Evolutionary conservation across 2,888 invertebrate genomes (phyloP).

Genomic region (Autographa gamma): DNA sequence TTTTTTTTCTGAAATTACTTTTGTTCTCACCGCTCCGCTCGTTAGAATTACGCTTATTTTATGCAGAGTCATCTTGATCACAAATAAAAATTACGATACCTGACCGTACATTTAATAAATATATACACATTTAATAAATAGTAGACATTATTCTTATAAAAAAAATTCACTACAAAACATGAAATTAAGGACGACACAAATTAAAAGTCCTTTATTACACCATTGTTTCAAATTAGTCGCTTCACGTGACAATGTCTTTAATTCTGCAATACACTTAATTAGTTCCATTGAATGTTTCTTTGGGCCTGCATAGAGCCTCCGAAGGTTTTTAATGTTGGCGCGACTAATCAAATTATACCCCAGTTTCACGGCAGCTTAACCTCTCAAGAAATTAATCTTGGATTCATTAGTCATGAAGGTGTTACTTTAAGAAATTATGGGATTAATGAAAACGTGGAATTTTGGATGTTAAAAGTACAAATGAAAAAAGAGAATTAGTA

Average conservation of each 20-base stretch:
- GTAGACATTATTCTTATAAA: no score
- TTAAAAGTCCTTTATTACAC: constrained; percentile 42
- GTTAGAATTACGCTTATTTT: no score
- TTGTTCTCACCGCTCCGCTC: no score
- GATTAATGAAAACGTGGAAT: not conserved
- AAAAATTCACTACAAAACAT: constrained; percentile 18
- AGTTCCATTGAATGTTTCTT: constrained; percentile 69
- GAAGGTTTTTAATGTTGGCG: constrained; percentile 60
- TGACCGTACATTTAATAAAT: no score
- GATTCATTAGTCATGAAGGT: constrained; percentile 39
- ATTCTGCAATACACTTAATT: constrained; percentile 72
- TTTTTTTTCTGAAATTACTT: no score
- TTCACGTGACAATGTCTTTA: constrained; percentile 65
- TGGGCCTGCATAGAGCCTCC: constrained; percentile 57
- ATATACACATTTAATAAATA: no score
- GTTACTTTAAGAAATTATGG: constrained; percentile 19
- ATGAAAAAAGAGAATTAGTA: not conserved
- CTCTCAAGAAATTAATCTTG: constrained; percentile 46
- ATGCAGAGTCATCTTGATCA: no score
- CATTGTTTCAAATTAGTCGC: constrained; percentile 59
- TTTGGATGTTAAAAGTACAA: not conserved
- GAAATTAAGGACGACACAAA: constrained; percentile 30
- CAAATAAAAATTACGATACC: no score
- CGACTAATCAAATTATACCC: constrained; percentile 46
- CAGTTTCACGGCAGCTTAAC: constrained; percentile 48